Percentiles rank a stretch among this genome's conserved stretches.
These are phyloP conservation scores for Eurypyga helias DNA, from an alignment of 2,113 vertebrate species.

Conservation along the genomic window DNA sequence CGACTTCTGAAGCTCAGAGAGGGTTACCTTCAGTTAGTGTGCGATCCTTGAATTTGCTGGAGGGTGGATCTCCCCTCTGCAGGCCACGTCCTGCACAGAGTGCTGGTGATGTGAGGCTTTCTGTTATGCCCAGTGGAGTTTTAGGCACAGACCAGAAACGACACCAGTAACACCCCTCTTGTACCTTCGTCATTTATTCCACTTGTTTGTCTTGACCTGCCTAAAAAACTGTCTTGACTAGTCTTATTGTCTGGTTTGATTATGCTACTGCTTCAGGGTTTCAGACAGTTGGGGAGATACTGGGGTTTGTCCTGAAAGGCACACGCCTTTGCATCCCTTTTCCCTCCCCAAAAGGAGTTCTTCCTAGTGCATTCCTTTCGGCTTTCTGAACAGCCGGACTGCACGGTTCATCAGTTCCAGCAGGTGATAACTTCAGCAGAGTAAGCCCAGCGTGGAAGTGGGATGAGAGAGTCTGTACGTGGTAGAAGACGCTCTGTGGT, in stretches of 20 bases:
- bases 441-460: background rate
- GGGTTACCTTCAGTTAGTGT: background rate
- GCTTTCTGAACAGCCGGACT: background rate
- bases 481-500: background rate
- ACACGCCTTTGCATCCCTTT: background rate
- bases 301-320: background rate
- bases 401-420: background rate
- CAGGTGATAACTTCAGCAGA: background rate
- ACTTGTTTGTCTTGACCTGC: background rate
- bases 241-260: background rate
- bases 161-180: background rate
- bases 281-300: background rate
- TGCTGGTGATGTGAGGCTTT: background rate
- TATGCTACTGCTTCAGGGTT: background rate
- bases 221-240: background rate
- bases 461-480: background rate
- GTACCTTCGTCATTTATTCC: background rate
- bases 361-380: background rate
- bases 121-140: background rate
- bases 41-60: background rate
- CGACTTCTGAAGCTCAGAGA: background rate
- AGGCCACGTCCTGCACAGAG: background rate
- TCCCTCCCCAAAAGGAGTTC: background rate
- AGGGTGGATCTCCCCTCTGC: background rate
- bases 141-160: background rate